Base-by-base conservation (phyloP, 2,888 invertebrate genomes). In the Cantharis nigra region DNA sequence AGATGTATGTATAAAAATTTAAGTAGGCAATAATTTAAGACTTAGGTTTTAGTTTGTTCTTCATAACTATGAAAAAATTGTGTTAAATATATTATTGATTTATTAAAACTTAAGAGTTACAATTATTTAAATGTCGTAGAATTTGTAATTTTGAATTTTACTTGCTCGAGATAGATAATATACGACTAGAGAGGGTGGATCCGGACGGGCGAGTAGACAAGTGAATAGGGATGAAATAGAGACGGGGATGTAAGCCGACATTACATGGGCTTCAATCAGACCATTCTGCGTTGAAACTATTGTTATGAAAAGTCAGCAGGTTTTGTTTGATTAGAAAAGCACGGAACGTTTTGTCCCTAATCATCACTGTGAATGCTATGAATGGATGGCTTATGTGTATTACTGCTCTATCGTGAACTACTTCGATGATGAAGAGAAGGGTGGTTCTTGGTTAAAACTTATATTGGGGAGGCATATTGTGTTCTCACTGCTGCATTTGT, bases 321-420 rank as follows among this genome's bases (percentile, higher is more conserved):
- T 87, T 87, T 87, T 87, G 87, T 88, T 87, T 87, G 88, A 88
- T 88, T 88, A 87, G 87, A 87, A 87, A 86, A 86, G 86, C 86
- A 83, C 80, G 81, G 83, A 80, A 77, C 85, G 84, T 85, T 87
- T 87, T 87, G 86, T 87, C 87, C 87, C 86, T 87, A 87, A 87
- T 88, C 87, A 87, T 85, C 85, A 69, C 69, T 69, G 18, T 80
- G 78, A 79, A 80, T 80, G 78, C 79, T 74, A 73, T 73, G 79
- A 75, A 79, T 80, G 79, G 65, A 73, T 72, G 75, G 79, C 80
- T 80, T 80, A 79, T 76, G 33, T 71, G 77, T 75, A 76, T 78
- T 76, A 78, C 79, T 69, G 72, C 69, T 74, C 78, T 78, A 79
- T 77, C 77, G 76, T 72, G 76, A 70, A 76, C 76, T 78, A 76